Percentiles rank a stretch among this genome's conserved stretches.
phyloP scores from a whole-genome alignment of 2,888 invertebrate species.

The Pseudococcus viburni region DNA sequence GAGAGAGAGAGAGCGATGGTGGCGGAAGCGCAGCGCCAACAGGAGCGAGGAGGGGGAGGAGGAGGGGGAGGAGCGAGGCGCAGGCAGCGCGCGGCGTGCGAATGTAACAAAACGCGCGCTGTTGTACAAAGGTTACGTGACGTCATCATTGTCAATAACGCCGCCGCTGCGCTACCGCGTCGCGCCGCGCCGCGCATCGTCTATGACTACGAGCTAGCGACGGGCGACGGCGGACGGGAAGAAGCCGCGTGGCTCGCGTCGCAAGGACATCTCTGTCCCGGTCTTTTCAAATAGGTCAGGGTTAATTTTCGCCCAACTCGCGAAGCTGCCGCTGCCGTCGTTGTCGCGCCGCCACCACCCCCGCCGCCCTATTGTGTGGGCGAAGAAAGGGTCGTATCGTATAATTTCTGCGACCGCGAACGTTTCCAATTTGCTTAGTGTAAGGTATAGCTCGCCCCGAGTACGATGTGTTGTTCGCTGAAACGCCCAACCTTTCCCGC shows the following conservation, averaged over 20 bases:
- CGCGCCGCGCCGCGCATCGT: not conserved
- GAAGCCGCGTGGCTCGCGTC: conserved; percentile 49
- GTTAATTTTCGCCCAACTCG: conserved; percentile 62
- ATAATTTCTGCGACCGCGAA: not conserved
- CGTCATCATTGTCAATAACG: conserved; percentile 60
- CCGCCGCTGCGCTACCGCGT: conserved; percentile 9
- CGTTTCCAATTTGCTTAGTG: too few relatives aligned
- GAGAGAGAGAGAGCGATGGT: not conserved
- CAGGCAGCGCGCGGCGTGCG: not conserved
- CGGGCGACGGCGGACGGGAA: conserved; percentile 26
- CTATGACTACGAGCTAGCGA: not conserved
- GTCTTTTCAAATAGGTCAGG: conserved; percentile 65
- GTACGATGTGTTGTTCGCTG: not conserved
- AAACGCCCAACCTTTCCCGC: not conserved
- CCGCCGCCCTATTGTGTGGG: not conserved
- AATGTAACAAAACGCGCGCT: not conserved
- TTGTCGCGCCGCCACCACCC: too few relatives aligned
- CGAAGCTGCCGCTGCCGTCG: not conserved
- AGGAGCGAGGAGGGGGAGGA: not conserved
- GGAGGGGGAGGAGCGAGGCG: too few relatives aligned
- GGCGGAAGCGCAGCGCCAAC: not conserved
- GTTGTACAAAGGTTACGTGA: conserved; percentile 56
- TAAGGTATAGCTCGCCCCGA: not conserved
- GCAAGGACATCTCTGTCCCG: conserved; percentile 55
- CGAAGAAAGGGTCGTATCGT: conserved; percentile 19